Conservation (phyloP, 2,888 invertebrate genomes). For the Lobophora halterata region DNA sequence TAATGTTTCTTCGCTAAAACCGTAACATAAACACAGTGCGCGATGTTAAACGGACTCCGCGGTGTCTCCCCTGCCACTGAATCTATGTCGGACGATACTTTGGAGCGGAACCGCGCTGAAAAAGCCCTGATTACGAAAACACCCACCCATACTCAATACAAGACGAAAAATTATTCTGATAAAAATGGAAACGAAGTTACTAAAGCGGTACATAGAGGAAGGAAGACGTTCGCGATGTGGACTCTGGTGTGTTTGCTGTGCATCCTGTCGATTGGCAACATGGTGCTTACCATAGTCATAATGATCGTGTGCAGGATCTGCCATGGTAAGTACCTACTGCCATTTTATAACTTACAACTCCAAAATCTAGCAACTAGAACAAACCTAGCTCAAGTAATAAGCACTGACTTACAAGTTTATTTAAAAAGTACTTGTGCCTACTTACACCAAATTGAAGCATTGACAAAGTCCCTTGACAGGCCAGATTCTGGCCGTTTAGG, state of each 20-base stretch:
- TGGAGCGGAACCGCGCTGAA: slow-evolving; percentile 65
- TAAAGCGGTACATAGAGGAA: slow-evolving; percentile 63
- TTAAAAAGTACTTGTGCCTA: too few species aligned
- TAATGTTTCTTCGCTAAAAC: slow-evolving; percentile 35
- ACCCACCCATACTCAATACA: slow-evolving; percentile 53
- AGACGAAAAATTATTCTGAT: slow-evolving; percentile 66
- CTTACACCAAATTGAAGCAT: too few species aligned
- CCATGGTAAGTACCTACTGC: slow-evolving; percentile 61
- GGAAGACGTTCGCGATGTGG: slow-evolving; percentile 89
- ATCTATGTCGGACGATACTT: slow-evolving; percentile 64
- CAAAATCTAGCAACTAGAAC: too few species aligned
- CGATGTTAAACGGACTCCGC: slow-evolving; percentile 56
- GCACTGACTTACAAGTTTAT: too few species aligned
- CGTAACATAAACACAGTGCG: slow-evolving; percentile 31
- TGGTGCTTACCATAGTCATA: slow-evolving; percentile 89
- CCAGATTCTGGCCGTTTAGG: too few species aligned
- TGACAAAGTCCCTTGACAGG: too few species aligned
- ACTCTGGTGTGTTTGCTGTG: slow-evolving; percentile 86
- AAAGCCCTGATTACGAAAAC: slow-evolving; percentile 67
- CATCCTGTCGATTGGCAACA: slow-evolving; percentile 88
- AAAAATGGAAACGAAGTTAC: slow-evolving; percentile 72
- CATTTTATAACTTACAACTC: too few species aligned
- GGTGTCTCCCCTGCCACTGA: slow-evolving; percentile 68
- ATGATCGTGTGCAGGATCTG: slow-evolving; percentile 90
- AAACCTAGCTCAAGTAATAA: too few species aligned